Evolutionary conservation across 2,888 invertebrate species (phyloP).

Genomic region (Athalia rosae): DNA sequence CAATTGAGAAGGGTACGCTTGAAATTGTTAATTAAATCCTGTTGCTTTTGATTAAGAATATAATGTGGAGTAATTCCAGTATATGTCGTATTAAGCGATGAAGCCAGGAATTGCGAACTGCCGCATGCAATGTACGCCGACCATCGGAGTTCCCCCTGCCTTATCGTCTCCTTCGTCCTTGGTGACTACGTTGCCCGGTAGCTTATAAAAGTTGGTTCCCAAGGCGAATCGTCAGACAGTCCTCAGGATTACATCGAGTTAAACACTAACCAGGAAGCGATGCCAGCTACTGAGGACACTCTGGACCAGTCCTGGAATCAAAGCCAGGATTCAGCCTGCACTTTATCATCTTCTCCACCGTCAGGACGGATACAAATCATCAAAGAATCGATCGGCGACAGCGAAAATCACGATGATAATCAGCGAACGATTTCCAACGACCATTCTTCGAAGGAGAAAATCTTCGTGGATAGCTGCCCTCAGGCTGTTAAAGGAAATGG

Average conservation of each 20-base stretch:
- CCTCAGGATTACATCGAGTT: neutral
- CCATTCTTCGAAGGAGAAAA: no score
- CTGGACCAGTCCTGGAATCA: constrained; percentile 55
- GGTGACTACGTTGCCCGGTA: constrained; percentile 41
- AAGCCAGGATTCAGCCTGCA: constrained; percentile 7
- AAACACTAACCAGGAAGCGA: constrained; percentile 49
- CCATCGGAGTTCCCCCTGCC: neutral
- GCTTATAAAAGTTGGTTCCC: constrained; percentile 68
- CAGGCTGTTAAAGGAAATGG: constrained; percentile 11
- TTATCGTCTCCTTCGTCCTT: neutral
- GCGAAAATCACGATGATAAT: no score
- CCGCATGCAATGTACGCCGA: no score
- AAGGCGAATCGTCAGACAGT: constrained; percentile 32
- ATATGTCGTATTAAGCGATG: neutral
- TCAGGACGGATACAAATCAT: neutral
- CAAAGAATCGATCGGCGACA: no score
- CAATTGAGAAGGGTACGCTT: no score
- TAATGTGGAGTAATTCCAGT: no score
- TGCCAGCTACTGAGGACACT: constrained; percentile 64
- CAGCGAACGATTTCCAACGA: no score
- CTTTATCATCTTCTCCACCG: neutral
- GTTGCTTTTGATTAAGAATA: no score
- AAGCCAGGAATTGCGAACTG: neutral
- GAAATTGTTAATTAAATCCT: no score
- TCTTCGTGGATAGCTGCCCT: neutral